phyloP scores from a whole-genome alignment of 2,797 vertebrate species.

The Helarctos malayanus region DNA sequence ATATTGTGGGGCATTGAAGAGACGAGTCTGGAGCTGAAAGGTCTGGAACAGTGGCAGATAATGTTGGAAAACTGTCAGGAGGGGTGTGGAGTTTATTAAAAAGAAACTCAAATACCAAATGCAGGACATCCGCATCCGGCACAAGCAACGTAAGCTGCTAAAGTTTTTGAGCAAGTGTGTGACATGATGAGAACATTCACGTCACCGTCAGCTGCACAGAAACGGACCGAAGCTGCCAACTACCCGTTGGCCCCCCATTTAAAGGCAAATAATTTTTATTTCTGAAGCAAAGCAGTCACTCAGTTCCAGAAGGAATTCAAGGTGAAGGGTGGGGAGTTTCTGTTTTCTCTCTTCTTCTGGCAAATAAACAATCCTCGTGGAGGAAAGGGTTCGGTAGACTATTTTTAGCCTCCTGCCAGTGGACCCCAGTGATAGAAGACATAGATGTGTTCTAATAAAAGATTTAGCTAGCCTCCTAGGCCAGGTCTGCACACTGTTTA shows the following conservation, averaged over 20 bases:
- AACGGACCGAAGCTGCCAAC: background rate
- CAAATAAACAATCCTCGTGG: background rate
- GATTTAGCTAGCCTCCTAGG: background rate
- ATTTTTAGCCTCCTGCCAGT: background rate
- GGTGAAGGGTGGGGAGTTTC: background rate
- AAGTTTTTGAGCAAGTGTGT: background rate
- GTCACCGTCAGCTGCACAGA: background rate
- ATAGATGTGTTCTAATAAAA: conserved; percentile 37
- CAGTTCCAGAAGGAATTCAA: background rate
- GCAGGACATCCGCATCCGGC: background rate
- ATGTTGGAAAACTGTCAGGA: background rate
- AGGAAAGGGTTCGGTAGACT: background rate
- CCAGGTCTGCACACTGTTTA: conserved; percentile 23
- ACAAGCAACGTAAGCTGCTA: background rate
- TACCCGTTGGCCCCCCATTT: background rate
- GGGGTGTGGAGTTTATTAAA: background rate
- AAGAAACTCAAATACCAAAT: background rate
- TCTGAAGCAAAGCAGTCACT: background rate
- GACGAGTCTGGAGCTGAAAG: background rate
- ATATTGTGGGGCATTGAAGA: background rate
- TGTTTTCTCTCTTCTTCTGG: conserved; percentile 50
- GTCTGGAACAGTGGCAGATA: background rate
- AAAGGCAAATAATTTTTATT: background rate
- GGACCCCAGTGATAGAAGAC: conserved; percentile 8
- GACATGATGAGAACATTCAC: background rate